Conservation (phyloP, 2,113 vertebrate genomes). For the Marmota flaviventris region DNA sequence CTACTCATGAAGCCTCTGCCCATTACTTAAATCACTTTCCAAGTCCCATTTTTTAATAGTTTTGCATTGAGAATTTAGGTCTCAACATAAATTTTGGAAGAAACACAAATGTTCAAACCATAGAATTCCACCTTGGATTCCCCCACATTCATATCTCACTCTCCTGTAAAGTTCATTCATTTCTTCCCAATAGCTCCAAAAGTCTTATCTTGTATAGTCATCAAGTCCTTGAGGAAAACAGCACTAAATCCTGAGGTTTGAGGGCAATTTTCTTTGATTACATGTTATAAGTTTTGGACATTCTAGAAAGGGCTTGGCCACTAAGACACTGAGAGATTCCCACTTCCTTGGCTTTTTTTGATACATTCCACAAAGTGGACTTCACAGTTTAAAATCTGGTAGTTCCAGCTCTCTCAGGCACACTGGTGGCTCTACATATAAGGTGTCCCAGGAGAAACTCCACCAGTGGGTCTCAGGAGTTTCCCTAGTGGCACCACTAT, state of each 20-base stretch:
- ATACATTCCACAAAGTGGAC: accelerated
- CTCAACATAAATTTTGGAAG: neutral
- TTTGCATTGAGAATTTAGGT: neutral
- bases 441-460: neutral
- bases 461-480: neutral
- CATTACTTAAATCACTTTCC: neutral
- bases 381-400: neutral
- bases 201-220: neutral
- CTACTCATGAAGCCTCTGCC: neutral
- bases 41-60: neutral
- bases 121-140: neutral
- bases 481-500: neutral
- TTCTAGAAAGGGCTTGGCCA: neutral
- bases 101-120: neutral
- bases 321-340: neutral
- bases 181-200: neutral
- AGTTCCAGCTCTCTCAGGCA: neutral
- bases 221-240: neutral
- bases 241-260: neutral
- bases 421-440: neutral
- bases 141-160: neutral
- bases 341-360: neutral
- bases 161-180: neutral
- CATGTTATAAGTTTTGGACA: neutral
- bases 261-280: neutral